Evolutionary conservation across 2,888 invertebrate genomes (phyloP).

Genomic region (Stratiomys singularior): DNA sequence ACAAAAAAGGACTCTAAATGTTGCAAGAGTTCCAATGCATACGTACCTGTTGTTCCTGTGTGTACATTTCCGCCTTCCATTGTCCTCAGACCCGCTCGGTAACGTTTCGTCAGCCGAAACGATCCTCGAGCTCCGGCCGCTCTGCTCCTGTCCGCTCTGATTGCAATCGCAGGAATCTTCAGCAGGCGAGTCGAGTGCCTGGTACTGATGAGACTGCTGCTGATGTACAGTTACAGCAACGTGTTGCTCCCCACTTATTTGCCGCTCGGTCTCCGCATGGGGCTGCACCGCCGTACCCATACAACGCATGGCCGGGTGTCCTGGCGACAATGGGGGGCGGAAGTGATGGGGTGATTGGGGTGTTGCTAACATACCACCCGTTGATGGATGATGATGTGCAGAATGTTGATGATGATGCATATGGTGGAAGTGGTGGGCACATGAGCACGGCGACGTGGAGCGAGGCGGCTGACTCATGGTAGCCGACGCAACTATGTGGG

Average conservation of each 20-base stretch:
- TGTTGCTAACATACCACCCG: neutral
- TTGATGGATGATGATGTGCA: slow-evolving; percentile 52
- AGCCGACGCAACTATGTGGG: slow-evolving; percentile 29
- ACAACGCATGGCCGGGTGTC: slow-evolving; percentile 29
- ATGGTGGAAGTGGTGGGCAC: slow-evolving; percentile 64
- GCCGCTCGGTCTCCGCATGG: slow-evolving; percentile 53
- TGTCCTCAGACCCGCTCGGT: slow-evolving; percentile 56
- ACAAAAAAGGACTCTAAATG: neutral
- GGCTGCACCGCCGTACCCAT: slow-evolving; percentile 48
- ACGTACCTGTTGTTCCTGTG: slow-evolving; percentile 46
- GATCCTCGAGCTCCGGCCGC: slow-evolving; percentile 53
- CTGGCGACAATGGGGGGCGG: slow-evolving; percentile 15
- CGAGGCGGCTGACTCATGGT: slow-evolving; percentile 19
- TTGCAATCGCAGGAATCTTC: slow-evolving; percentile 52
- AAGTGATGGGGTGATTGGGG: slow-evolving; percentile 28
- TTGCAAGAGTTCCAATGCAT: neutral
- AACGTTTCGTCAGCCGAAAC: slow-evolving; percentile 55
- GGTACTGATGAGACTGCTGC: slow-evolving; percentile 52
- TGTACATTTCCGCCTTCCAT: slow-evolving; percentile 31
- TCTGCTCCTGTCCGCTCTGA: slow-evolving; percentile 51
- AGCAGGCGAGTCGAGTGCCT: slow-evolving; percentile 50
- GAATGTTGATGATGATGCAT: slow-evolving; percentile 61
- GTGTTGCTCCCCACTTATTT: slow-evolving; percentile 56
- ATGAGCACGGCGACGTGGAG: slow-evolving; percentile 52
- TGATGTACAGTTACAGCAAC: slow-evolving; percentile 56